phyloP scores from a whole-genome alignment of 2,888 invertebrate genomes.

The Diarsia brunnea region DNA sequence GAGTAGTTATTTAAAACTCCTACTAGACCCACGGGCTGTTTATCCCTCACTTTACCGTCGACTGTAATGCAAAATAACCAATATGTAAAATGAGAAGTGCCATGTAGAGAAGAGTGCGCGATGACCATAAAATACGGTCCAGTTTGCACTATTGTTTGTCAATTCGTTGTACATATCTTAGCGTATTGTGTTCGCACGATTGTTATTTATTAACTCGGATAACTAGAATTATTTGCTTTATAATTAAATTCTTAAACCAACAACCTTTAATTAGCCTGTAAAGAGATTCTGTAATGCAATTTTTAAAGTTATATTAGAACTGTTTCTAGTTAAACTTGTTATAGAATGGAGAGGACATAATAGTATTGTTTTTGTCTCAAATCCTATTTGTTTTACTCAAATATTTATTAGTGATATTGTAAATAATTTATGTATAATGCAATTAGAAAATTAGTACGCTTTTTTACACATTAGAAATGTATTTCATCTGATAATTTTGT shows the following conservation, averaged over 20 bases:
- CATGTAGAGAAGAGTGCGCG: slow-evolving; percentile 14
- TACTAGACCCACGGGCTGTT: not conserved
- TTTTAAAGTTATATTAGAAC: slow-evolving; percentile 50
- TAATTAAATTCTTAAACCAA: slow-evolving; percentile 30
- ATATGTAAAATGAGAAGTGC: not conserved
- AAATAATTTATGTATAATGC: slow-evolving; percentile 78
- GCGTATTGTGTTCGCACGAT: slow-evolving; percentile 67
- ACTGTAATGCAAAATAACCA: not conserved
- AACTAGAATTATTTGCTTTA: slow-evolving; percentile 63
- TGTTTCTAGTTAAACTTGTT: slow-evolving; percentile 63
- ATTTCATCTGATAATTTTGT: slow-evolving; percentile 76
- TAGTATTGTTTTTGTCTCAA: slow-evolving; percentile 65
- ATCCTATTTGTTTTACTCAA: slow-evolving; percentile 69
- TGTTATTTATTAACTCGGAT: slow-evolving; percentile 67
- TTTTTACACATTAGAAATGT: slow-evolving; percentile 81
- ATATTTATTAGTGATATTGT: slow-evolving; percentile 73
- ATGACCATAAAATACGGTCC: slow-evolving; percentile 59
- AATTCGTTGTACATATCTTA: slow-evolving; percentile 79
- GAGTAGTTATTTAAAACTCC: not conserved
- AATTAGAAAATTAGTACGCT: slow-evolving; percentile 82
- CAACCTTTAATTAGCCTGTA: slow-evolving; percentile 47
- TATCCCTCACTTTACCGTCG: not conserved
- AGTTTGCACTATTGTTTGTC: slow-evolving; percentile 70
- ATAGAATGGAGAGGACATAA: slow-evolving; percentile 52
- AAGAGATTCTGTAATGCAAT: slow-evolving; percentile 60